Percentiles rank a stretch among this genome's conserved stretches.
phyloP scores from a whole-genome alignment of 2,797 vertebrate species.

The Parauchenoglanis punctatus region DNA sequence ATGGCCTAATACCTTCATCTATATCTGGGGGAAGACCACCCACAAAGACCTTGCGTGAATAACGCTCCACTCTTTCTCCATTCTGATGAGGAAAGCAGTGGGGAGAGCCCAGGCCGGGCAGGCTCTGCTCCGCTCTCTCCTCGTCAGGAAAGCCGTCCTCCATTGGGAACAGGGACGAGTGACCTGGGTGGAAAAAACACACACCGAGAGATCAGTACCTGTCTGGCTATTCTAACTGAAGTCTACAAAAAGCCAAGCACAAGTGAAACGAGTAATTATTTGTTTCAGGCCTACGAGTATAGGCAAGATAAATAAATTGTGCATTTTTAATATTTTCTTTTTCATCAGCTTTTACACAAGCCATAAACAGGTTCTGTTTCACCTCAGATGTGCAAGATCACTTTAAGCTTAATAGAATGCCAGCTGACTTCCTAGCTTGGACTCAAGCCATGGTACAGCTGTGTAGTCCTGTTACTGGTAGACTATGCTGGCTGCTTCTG shows the following conservation, averaged over 20 bases:
- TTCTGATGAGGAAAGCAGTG: conserved; percentile 99
- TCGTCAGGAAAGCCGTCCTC: conserved; percentile 98
- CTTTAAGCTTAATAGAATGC: not conserved
- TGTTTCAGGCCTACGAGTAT: not conserved
- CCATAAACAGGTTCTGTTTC: not conserved
- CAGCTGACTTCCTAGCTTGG: not conserved
- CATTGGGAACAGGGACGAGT: conserved; percentile 98
- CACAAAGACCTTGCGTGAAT: conserved; percentile 97
- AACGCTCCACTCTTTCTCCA: conserved; percentile 97
- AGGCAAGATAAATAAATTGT: not conserved
- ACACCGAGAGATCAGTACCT: conserved; percentile 6
- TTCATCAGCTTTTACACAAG: not conserved
- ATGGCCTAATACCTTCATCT: conserved; percentile 85
- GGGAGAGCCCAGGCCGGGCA: conserved; percentile 90
- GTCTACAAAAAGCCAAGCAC: not conserved
- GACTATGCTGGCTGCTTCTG: not conserved
- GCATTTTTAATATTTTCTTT: not conserved
- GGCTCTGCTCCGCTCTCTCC: conserved; percentile 91
- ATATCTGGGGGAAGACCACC: conserved; percentile 96
- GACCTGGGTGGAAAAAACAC: conserved; percentile 74
- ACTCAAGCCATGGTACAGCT: not conserved
- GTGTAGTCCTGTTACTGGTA: conserved; percentile 6
- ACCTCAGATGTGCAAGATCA: not conserved
- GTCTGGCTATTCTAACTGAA: not conserved
- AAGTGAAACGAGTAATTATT: not conserved